These are phyloP conservation scores for Netelia melanura DNA, from an alignment of 2,888 invertebrate genomes.

Conservation along the genomic window DNA sequence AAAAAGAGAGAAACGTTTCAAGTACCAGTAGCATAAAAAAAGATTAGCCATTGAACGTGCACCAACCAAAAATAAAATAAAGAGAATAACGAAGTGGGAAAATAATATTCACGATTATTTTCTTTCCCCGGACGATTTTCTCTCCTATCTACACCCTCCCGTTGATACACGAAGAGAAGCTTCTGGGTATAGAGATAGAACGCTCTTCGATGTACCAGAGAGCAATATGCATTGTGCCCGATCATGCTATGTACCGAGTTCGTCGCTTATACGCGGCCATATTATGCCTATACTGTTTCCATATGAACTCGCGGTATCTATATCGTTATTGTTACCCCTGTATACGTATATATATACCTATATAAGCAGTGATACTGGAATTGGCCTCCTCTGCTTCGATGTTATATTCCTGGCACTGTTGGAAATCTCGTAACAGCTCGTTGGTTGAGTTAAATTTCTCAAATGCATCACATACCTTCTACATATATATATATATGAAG, in stretches of 20 bases:
- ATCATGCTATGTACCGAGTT: conserved; percentile 29
- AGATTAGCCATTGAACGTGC: too few relatives aligned
- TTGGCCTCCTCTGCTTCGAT: conserved; percentile 44
- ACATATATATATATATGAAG: too few relatives aligned
- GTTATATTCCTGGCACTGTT: conserved; percentile 22
- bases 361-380: conserved; percentile 53
- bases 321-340: neutral
- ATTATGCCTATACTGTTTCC: conserved; percentile 1
- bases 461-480: conserved; percentile 58
- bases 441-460: conserved; percentile 65
- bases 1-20: too few relatives aligned
- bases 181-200: neutral
- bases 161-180: neutral
- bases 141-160: neutral
- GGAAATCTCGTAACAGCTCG: conserved; percentile 62
- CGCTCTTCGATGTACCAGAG: conserved; percentile 24
- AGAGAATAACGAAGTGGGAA: too few relatives aligned
- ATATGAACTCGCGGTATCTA: too few relatives aligned
- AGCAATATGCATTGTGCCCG: conserved; percentile 36
- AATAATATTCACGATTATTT: neutral
- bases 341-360: neutral
- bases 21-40: too few relatives aligned
- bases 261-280: conserved; percentile 24
- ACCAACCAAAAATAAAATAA: too few relatives aligned
- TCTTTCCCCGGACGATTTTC: neutral